These are phyloP conservation scores for Acrocyrtus sp. DNA, from an alignment of 2,888 invertebrate species.

Conservation along the genomic window DNA sequence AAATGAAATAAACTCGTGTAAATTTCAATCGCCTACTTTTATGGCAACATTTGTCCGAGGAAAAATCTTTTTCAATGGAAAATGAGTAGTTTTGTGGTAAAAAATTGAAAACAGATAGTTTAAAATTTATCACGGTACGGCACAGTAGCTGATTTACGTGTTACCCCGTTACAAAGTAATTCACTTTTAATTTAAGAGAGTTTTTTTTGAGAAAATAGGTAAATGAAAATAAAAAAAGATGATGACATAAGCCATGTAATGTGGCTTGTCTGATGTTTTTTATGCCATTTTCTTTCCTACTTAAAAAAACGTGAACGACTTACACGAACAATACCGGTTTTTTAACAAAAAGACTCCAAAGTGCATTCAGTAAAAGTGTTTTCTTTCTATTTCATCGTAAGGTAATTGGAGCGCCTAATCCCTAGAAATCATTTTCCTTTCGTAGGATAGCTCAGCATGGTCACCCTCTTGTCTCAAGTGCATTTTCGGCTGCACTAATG, in stretches of 20 bases:
- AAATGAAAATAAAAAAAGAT: background rate
- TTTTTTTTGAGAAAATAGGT: slow-evolving; percentile 1
- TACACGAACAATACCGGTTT: too few species aligned
- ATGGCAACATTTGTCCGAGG: too few species aligned
- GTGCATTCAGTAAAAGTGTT: too few species aligned
- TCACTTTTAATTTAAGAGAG: background rate
- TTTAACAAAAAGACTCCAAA: too few species aligned
- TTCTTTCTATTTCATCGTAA: background rate
- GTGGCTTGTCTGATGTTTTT: background rate
- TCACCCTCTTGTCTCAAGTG: slow-evolving; percentile 48
- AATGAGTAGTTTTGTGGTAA: too few species aligned
- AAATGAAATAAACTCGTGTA: too few species aligned
- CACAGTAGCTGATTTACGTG: slow-evolving; percentile 30
- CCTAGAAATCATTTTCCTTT: too few species aligned
- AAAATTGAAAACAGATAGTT: slow-evolving; percentile 33
- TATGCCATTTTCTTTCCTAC: background rate
- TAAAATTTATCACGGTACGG: slow-evolving; percentile 15
- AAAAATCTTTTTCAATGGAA: too few species aligned
- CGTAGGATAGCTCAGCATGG: slow-evolving; percentile 41
- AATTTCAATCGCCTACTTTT: too few species aligned
- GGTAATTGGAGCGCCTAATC: slow-evolving; percentile 41
- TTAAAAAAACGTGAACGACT: background rate
- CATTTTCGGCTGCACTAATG: slow-evolving; percentile 43
- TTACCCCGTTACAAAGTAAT: slow-evolving; percentile 18
- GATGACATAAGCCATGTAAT: too few species aligned